Conservation (phyloP, 2,888 invertebrate genomes). For the Eristalis arbustorum region DNA sequence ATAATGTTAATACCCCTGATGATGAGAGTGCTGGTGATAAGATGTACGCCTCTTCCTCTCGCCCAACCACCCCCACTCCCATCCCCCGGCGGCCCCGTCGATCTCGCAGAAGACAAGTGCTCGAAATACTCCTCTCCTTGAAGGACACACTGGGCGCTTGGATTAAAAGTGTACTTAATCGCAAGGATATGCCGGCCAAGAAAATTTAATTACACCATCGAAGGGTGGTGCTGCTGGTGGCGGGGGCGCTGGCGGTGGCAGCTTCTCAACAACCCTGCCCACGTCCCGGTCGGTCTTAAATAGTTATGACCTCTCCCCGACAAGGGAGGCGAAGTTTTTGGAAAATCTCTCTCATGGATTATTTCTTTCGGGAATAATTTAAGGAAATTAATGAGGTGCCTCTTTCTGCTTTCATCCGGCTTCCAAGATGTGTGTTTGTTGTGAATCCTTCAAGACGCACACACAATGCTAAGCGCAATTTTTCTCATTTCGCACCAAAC, state of each 20-base stretch:
- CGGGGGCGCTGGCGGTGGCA: background rate
- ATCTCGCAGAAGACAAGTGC: background rate
- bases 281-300: slow-evolving; percentile 14
- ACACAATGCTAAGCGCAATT: background rate
- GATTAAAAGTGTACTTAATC: slow-evolving; percentile 70
- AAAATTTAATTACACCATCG: slow-evolving; percentile 69
- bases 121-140: background rate
- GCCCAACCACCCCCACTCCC: background rate
- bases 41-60: slow-evolving; percentile 23
- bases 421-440: background rate
- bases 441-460: background rate
- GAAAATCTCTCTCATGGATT: slow-evolving; percentile 49
- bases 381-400: slow-evolving; percentile 65
- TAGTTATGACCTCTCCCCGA: slow-evolving; percentile 61
- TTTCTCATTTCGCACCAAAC: slow-evolving; percentile 12
- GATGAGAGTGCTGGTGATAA: slow-evolving; percentile 64
- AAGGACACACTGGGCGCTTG: slow-evolving; percentile 60
- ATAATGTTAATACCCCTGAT: slow-evolving; percentile 60
- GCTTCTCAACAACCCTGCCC: background rate
- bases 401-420: background rate
- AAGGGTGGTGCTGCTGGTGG: slow-evolving; percentile 5
- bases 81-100: background rate
- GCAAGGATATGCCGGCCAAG: slow-evolving; percentile 57
- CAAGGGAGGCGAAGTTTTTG: slow-evolving; percentile 39
- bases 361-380: slow-evolving; percentile 68